Evolutionary conservation across 2,888 invertebrate species (phyloP), one percentile per base, ranked within the genome.

Genomic region (Parnassius apollo): DNA sequence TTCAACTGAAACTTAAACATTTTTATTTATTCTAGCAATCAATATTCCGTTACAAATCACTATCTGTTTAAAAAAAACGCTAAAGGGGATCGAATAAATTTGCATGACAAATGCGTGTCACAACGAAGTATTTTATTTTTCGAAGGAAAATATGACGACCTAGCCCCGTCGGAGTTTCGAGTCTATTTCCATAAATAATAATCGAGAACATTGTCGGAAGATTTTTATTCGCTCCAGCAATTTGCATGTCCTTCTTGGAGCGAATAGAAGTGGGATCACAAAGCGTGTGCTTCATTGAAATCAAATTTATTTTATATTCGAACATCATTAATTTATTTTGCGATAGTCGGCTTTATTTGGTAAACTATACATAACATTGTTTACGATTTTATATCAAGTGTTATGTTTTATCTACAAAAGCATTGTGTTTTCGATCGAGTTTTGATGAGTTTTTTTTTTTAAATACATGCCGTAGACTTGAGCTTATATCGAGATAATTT

Each of bases 41-140:
- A 85, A 86, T 87, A 86, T 87, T 84, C 86, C 77, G 81, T 83
- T 81, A 83, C 85, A 85, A 86, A 88, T 85, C 84, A 57, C 57
- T 57, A 61, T 57, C 61, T 52, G 61, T 57, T 61, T 57, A 57
- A 61, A 57, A 57, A 42, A 42, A 61, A 61, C 61, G 45, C 57
- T 57, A 52, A 61, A 61, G 52, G 56, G 52, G 58, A 61, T 61
- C 48, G 61, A 56, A 61, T 57, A 61, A 57, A 61, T 61, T 57
- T 61, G 57, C 61, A 52, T 57, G 52, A 61, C 61, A 52, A 61
- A 61, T 52, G 57, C 56, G 57, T 57, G 51, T 57, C 61, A 52
- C 61, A 42, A 18, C 52, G 42, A 45, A 46, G 46, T 61, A 61
- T 57, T 57, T 57, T 57, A 62, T 62, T 57, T 61, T 46, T 45